These are phyloP conservation scores for Ceratosolen fusciceps DNA, from an alignment of 1,140 invertebrate genomes.

Conservation along the genomic window DNA sequence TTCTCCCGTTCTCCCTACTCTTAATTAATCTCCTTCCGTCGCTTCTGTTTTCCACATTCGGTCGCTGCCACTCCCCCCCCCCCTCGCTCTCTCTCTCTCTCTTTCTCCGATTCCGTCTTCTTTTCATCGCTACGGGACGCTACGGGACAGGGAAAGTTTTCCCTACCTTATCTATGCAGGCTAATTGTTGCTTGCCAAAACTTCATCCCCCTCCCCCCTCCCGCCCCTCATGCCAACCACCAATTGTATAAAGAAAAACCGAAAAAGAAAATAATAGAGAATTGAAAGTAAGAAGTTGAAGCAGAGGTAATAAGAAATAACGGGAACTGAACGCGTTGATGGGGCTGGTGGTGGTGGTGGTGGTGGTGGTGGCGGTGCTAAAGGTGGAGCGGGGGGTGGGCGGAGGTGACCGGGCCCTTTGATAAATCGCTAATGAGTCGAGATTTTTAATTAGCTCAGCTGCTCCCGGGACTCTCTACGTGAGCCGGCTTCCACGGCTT, in stretches of 20 bases:
- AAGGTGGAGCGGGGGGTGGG: not conserved
- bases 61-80: not conserved
- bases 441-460: slow-evolving; percentile 46
- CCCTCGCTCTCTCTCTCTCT: no score
- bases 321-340: no score
- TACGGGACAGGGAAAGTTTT: not conserved
- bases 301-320: not conserved
- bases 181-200: slow-evolving; percentile 29
- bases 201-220: slow-evolving; percentile 17
- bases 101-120: no score
- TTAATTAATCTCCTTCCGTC: slow-evolving; percentile 35
- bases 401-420: no score
- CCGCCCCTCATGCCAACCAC: no score
- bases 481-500: slow-evolving; percentile 29
- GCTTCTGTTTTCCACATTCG: not conserved
- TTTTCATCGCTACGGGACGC: no score
- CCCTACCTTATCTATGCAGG: slow-evolving; percentile 29
- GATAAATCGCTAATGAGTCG: slow-evolving; percentile 48
- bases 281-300: no score
- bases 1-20: not conserved
- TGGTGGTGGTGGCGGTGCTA: not conserved
- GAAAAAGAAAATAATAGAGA: no score
- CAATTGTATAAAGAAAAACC: no score
- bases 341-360: not conserved
- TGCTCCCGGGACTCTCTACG: not conserved